Evolutionary conservation across 2,113 vertebrate species (phyloP).

Genomic region (Oncorhynchus gorbuscha): DNA sequence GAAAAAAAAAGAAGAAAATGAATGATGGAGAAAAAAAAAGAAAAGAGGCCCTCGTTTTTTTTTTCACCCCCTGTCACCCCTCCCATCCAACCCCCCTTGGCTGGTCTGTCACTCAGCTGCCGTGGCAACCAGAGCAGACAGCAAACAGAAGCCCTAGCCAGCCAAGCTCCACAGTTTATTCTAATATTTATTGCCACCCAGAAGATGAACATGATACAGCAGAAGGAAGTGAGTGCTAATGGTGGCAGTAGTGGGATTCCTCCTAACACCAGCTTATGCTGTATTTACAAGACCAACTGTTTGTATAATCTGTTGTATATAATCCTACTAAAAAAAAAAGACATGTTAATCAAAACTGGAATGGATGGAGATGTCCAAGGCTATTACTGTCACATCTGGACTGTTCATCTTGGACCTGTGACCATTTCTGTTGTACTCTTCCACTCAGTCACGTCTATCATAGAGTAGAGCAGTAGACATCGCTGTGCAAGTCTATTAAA

Average conservation of each 20-base stretch:
- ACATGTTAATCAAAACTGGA: background rate
- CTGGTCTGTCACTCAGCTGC: slow-evolving; percentile 83
- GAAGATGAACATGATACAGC: slow-evolving; percentile 81
- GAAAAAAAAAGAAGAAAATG: slow-evolving; percentile 54
- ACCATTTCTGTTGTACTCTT: background rate
- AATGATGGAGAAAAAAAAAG: slow-evolving; percentile 14
- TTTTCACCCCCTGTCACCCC: slow-evolving; percentile 45
- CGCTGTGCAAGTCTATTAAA: background rate
- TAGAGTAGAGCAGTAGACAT: background rate
- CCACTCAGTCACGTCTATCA: background rate
- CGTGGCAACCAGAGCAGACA: slow-evolving; percentile 78
- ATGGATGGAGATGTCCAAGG: background rate
- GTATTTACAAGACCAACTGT: background rate
- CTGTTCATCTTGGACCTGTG: background rate
- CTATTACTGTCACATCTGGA: background rate
- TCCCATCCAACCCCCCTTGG: slow-evolving; percentile 39
- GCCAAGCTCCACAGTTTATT: slow-evolving; percentile 81
- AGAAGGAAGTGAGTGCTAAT: slow-evolving; percentile 62
- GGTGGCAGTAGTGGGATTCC: slow-evolving; percentile 58
- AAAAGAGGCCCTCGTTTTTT: slow-evolving; percentile 48
- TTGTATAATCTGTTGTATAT: background rate
- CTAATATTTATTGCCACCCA: slow-evolving; percentile 84
- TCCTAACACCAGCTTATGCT: background rate
- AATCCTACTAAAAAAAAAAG: background rate
- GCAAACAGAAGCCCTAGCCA: slow-evolving; percentile 78